Percentiles rank a stretch among this genome's conserved stretches.
phyloP scores from a whole-genome alignment of 2,888 invertebrate species.

The Lasioglossum oenotherae region DNA sequence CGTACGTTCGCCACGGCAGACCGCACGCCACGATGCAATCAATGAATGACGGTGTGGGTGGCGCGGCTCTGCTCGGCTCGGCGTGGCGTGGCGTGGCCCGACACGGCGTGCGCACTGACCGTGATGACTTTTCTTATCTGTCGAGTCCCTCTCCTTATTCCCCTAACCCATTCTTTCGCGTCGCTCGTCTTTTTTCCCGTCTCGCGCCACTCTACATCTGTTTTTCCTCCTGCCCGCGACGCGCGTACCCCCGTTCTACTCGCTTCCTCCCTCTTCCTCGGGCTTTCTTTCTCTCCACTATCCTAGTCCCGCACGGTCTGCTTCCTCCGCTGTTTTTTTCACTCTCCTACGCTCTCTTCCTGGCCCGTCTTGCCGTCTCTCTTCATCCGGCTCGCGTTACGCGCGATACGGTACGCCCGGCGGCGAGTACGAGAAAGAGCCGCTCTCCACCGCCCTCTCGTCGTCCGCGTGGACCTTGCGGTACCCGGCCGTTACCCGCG shows the following conservation, averaged over 20 bases:
- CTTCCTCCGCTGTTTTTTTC: slow-evolving; percentile 5
- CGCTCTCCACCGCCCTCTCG: slow-evolving; percentile 21
- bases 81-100: slow-evolving; percentile 61
- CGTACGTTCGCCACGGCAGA: slow-evolving; percentile 69
- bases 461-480: background rate
- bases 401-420: slow-evolving; percentile 57
- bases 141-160: slow-evolving; percentile 37
- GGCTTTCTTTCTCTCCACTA: background rate
- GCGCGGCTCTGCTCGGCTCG: slow-evolving; percentile 57
- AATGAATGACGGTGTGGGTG: slow-evolving; percentile 78
- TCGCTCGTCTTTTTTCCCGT: slow-evolving; percentile 38
- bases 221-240: background rate
- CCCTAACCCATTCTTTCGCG: slow-evolving; percentile 8
- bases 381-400: slow-evolving; percentile 65
- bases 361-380: slow-evolving; percentile 26
- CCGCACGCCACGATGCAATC: slow-evolving; percentile 76
- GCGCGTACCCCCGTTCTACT: background rate
- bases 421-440: slow-evolving; percentile 48
- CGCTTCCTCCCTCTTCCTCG: background rate
- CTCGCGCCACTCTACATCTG: slow-evolving; percentile 35
- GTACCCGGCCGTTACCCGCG: background rate
- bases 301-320: slow-evolving; percentile 5
- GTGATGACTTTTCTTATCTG: slow-evolving; percentile 78
- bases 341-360: slow-evolving; percentile 38
- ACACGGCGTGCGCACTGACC: slow-evolving; percentile 76